Base-by-base conservation (phyloP, 2,797 vertebrate species). In the Erpetoichthys calabaricus region DNA sequence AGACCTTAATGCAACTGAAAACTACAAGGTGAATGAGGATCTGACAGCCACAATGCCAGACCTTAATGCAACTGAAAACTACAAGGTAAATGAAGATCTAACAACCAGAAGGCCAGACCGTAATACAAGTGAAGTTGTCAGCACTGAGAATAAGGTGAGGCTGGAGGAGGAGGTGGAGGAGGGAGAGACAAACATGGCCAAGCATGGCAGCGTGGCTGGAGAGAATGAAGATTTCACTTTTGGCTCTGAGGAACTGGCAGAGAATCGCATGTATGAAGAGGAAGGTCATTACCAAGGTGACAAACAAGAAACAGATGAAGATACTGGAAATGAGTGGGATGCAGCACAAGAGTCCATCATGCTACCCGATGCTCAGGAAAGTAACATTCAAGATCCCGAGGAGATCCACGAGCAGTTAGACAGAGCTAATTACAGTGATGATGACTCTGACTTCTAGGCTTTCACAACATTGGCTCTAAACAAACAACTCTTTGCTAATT, bases 161-260 rank as follows among this genome's bases (percentile, higher is more conserved):
- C 45, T 4, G 45, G 45, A 47, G 6, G 42, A 43, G 42, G 53
- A 8, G 50, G 53, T 47, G 53, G 47, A 41, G 44, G 5, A n/a
- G 41, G 9, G 57, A 44, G 47, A 50, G 7, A 8, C 5, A 25
- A 25, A 25, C 25, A 25, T 25, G 25, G 2, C 25, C 25, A 25
- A 25, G 25, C 25, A 25, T 25, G 25, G 25, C 25, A 25, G 7
- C n/a, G 8, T 42, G 8, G 8, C 6, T n/a, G 53, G 41, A 42
- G 45, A 6, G n/a, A 45, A 42, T 59, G 52, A 44, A 7, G 50
- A 55, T 49, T 59, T 55, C 47, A 46, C 54, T 55, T 52, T 42
- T 45, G 49, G 45, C n/a, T 53, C 44, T 25, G 47, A 44, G 44
- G 50, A 42, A 44, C 25, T 25, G 25, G 25, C 25, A 25, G 25